phyloP scores from a whole-genome alignment of 1,140 invertebrate species.

The Babylonia areolata region DNA sequence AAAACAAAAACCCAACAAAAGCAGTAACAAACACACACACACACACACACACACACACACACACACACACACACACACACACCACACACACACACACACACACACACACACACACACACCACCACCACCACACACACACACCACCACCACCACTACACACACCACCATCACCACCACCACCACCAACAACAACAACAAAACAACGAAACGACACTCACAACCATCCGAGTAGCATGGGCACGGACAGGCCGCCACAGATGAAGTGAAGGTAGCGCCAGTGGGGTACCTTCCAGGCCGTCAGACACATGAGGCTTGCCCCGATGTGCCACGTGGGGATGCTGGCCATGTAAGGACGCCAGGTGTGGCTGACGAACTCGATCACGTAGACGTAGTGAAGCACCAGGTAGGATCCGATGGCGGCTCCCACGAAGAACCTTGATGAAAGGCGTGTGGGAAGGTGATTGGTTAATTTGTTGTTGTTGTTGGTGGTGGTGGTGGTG shows the following conservation, averaged over 20 bases:
- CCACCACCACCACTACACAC: too few relatives aligned
- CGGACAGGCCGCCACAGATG: constrained; percentile 34
- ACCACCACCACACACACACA: too few relatives aligned
- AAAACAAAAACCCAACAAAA: too few relatives aligned
- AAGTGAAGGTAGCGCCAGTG: constrained; percentile 80
- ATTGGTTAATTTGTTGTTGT: too few relatives aligned
- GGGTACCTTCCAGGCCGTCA: constrained; percentile 49
- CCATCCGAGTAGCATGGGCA: constrained; percentile 52
- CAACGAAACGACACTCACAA: constrained; percentile 45
- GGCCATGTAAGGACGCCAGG: constrained; percentile 49
- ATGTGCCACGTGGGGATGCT: constrained; percentile 50
- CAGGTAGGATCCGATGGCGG: constrained; percentile 44
- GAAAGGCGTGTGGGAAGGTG: too few relatives aligned
- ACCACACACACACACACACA: too few relatives aligned
- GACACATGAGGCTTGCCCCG: constrained; percentile 41
- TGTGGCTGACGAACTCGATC: constrained; percentile 52
- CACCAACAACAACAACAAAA: background rate
- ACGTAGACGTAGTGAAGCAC: constrained; percentile 44
- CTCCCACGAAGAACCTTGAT: constrained; percentile 28
- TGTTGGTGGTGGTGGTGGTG: too few relatives aligned
- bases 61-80: too few relatives aligned
- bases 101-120: too few relatives aligned
- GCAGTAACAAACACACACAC: too few relatives aligned
- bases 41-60: too few relatives aligned
- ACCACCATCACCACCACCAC: too few relatives aligned